These are phyloP conservation scores for Tiliacea aurago DNA, from an alignment of 2,888 invertebrate species.

Conservation along the genomic window DNA sequence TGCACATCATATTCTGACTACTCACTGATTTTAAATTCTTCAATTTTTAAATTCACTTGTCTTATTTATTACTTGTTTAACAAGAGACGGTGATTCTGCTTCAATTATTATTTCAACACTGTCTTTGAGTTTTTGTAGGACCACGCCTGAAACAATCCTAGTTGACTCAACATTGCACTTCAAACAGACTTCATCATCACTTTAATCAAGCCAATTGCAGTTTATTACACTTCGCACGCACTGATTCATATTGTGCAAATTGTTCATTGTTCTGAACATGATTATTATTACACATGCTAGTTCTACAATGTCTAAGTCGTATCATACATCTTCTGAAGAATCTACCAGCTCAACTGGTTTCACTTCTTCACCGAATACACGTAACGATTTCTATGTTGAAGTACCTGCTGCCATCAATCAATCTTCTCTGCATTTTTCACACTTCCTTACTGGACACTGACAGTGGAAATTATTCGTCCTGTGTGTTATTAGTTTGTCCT, in stretches of 20 bases:
- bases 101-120: neutral
- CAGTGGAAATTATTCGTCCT: slow-evolving; percentile 1
- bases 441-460: slow-evolving; percentile 6
- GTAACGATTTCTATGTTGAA: neutral
- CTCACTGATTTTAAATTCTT: neutral
- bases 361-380: neutral
- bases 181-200: slow-evolving; percentile 3
- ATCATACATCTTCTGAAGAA: neutral
- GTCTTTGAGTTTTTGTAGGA: neutral
- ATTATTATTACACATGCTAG: neutral
- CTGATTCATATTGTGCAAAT: slow-evolving; percentile 46
- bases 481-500: slow-evolving; percentile 36
- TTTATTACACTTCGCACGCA: slow-evolving; percentile 34
- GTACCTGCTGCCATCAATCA: slow-evolving; percentile 1
- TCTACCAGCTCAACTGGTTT: neutral
- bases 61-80: neutral
- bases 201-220: slow-evolving; percentile 44
- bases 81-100: neutral
- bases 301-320: neutral
- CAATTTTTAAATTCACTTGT: neutral
- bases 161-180: slow-evolving; percentile 29
- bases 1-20: neutral
- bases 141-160: neutral
- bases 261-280: slow-evolving; percentile 29
- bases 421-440: neutral